A percentile compares a stretch with the other conserved stretches of the same genome.
These are phyloP conservation scores for Martes martes DNA, from an alignment of 2,113 vertebrate species.

Conservation along the genomic window DNA sequence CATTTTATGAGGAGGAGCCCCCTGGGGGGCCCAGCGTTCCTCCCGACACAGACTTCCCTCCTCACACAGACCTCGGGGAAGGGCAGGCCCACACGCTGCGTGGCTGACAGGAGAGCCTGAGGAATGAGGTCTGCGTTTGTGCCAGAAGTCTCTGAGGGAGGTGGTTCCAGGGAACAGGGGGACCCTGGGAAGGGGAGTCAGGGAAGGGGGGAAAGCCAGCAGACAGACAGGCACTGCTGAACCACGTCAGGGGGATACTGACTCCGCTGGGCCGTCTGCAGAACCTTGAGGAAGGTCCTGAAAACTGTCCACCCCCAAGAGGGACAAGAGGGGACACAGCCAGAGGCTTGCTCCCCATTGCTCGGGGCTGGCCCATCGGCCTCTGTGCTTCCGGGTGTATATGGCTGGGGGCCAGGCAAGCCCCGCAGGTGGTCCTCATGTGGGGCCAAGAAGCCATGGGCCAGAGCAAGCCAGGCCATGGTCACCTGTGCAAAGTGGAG, in stretches of 20 bases:
- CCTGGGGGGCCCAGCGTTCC: not conserved
- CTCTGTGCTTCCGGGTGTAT: no score
- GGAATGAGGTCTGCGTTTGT: fast-evolving
- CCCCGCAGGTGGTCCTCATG: fast-evolving
- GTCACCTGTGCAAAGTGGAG: not conserved
- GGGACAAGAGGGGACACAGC: not conserved
- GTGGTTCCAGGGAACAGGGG: not conserved
- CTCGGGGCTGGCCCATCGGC: fast-evolving
- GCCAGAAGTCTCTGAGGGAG: not conserved
- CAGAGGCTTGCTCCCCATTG: fast-evolving
- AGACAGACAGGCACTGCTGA: not conserved
- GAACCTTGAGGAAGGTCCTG: no score
- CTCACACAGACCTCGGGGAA: not conserved
- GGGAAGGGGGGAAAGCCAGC: not conserved
- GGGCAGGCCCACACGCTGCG: not conserved
- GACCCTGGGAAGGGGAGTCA: fast-evolving
- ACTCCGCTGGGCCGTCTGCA: not conserved
- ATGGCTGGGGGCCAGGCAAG: not conserved
- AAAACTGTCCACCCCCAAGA: not conserved
- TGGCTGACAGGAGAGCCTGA: not conserved
- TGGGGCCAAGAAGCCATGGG: not conserved
- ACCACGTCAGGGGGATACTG: fast-evolving
- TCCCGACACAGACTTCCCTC: not conserved
- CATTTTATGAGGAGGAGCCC: not conserved
- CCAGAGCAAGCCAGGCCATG: fast-evolving